Conservation (phyloP, 1,140 invertebrate species). For the Saccostrea glomerata region DNA sequence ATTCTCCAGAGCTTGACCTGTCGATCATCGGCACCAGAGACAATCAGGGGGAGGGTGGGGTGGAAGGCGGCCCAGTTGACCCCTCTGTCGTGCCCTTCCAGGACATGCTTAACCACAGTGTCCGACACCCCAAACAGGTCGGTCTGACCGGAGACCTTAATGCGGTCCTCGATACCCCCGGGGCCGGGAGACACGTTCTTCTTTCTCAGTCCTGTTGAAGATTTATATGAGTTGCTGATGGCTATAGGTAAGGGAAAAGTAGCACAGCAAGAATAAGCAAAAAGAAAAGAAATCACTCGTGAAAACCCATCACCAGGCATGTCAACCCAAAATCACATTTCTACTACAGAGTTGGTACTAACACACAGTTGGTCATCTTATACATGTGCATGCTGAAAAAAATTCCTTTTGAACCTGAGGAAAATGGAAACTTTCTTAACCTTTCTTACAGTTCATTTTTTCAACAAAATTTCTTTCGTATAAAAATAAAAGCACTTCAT, state of each 20-base stretch:
- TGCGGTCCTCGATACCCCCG: conserved; percentile 91
- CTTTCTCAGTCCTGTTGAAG: conserved; percentile 88
- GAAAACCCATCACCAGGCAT: conserved; percentile 5
- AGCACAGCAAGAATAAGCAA: conserved; percentile 25
- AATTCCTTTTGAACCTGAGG: too few relatives aligned
- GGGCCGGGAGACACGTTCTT: conserved; percentile 98
- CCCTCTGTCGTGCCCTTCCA: conserved; percentile 91
- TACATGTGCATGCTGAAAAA: too few relatives aligned
- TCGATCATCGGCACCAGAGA: conserved; percentile 98
- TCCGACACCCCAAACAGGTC: conserved; percentile 98
- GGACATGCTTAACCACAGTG: conserved; percentile 97
- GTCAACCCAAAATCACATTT: neutral
- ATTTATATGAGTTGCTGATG: conserved; percentile 42
- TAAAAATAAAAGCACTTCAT: too few relatives aligned
- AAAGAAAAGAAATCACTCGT: neutral
- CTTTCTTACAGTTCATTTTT: too few relatives aligned
- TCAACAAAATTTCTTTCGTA: too few relatives aligned
- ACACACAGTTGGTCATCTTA: too few relatives aligned
- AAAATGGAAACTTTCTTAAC: too few relatives aligned
- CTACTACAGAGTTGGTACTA: too few relatives aligned
- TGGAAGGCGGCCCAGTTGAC: conserved; percentile 99
- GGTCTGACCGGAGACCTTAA: conserved; percentile 90
- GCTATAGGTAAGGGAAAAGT: conserved; percentile 25
- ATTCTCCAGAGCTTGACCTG: conserved; percentile 99
- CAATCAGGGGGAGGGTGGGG: conserved; percentile 95